These are phyloP conservation scores for Drosophila seclusa DNA, from an alignment of 2,888 invertebrate species.

Conservation along the genomic window DNA sequence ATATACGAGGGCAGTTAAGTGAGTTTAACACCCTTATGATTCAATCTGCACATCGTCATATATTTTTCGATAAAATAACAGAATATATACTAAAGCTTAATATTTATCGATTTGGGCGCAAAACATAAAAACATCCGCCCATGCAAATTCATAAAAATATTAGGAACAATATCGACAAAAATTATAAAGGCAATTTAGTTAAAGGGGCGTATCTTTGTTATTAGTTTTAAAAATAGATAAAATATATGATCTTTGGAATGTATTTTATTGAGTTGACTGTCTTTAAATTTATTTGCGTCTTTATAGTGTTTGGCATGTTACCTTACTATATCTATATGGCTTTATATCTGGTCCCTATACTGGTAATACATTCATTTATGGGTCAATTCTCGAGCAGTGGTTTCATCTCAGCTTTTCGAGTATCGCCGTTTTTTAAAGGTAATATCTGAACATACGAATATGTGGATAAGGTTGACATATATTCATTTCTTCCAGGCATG, in stretches of 20 bases:
- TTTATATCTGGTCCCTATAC: slow-evolving; percentile 93
- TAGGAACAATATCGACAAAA: background rate
- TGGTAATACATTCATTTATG: slow-evolving; percentile 94
- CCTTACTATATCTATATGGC: slow-evolving; percentile 85
- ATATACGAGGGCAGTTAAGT: background rate
- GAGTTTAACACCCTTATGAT: background rate
- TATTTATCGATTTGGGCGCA: background rate
- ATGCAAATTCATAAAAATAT: background rate
- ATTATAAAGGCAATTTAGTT: background rate
- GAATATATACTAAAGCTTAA: background rate
- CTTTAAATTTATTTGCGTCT: background rate
- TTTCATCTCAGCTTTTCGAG: slow-evolving; percentile 92
- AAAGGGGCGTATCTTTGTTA: slow-evolving; percentile 6
- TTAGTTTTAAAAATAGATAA: background rate
- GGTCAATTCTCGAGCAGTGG: slow-evolving; percentile 94
- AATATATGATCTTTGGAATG: background rate
- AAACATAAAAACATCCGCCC: background rate
- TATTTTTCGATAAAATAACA: background rate
- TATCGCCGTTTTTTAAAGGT: slow-evolving; percentile 95
- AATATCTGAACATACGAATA: slow-evolving; percentile 34
- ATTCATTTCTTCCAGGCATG: slow-evolving; percentile 87
- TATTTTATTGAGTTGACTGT: background rate
- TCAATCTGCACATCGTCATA: background rate
- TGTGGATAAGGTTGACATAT: background rate
- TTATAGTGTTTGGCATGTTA: slow-evolving; percentile 69